phyloP scores from a whole-genome alignment of 2,113 vertebrate genomes.

The Malurus elegans region DNA sequence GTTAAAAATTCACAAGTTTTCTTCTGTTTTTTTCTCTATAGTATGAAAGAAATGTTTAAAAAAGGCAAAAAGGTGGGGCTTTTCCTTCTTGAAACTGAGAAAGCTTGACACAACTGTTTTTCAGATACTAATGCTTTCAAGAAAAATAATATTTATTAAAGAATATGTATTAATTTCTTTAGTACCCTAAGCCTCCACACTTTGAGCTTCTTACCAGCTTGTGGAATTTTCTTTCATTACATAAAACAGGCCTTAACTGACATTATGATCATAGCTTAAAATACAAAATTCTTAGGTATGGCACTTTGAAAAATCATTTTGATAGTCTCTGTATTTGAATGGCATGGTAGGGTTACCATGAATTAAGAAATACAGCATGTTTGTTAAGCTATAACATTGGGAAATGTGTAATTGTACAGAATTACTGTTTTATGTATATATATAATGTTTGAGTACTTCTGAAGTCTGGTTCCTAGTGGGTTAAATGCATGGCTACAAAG shows the following conservation, averaged over 20 bases:
- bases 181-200: not conserved
- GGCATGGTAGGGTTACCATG: conserved; percentile 58
- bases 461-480: conserved; percentile 46
- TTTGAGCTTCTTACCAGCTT: not conserved
- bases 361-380: conserved; percentile 70
- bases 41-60: not conserved
- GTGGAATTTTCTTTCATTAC: conserved; percentile 50
- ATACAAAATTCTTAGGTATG: conserved; percentile 44
- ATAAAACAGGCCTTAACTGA: conserved; percentile 62
- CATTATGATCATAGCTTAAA: conserved; percentile 42
- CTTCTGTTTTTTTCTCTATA: not conserved
- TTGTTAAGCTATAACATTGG: conserved; percentile 63
- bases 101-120: conserved; percentile 19
- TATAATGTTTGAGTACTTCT: conserved; percentile 41
- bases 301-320: conserved; percentile 65
- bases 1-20: conserved; percentile 14
- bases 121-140: conserved; percentile 45
- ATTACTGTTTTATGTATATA: conserved; percentile 43
- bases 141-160: conserved; percentile 23
- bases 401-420: conserved; percentile 65
- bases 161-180: not conserved
- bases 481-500: conserved; percentile 34
- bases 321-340: conserved; percentile 67
- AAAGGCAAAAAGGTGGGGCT: conserved; percentile 34
- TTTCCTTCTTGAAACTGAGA: conserved; percentile 3